Evolutionary conservation across 2,113 vertebrate species (phyloP), one percentile per base, ranked within the genome.

Genomic region (Silurus asotus): DNA sequence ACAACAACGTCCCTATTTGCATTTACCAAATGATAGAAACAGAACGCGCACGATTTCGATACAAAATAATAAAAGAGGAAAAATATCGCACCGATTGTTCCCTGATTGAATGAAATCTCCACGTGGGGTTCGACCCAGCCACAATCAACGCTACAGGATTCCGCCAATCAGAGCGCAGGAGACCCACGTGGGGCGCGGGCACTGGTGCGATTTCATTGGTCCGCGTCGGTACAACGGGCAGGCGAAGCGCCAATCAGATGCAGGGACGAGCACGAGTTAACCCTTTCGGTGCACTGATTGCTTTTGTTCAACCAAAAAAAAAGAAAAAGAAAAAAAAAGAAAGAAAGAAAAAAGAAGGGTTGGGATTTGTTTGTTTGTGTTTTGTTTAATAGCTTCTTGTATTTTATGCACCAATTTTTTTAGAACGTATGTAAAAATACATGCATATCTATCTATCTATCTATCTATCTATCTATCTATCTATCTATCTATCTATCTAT

Each of bases 21-120:
- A 79, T 78, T 74, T 72, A 13, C 74, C 58, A 37, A 77, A 88
- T 89, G 86, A 89, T 88, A 84, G 67, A 84, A 0, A 78, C 75
- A 78, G 53, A 78, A 14, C 49, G 65, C 89, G 81, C 28, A 86
- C 81, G 49, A 84, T 82, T 85, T 86, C 70, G 85, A 89, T 78
- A 82, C 84, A 88, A 91, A 85, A 25, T 85, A 37, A 37, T 37
- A 37, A 37, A 37, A 37, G 37, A 37, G 37, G 2, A 37, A 37
- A 37, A 37, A 37, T 37, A 37, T 37, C 37, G 37, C 37, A 37
- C 37, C 37, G 37, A 93, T 90, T 93, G 91, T 94, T 94, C 90
- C 89, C 90, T 90, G 94, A 95, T 94, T 95, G 95, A 96, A 95
- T 94, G 94, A 95, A 93, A 92, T 92, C 93, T 96, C 95, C 95